These are phyloP conservation scores for Mimachlamys varia DNA, from an alignment of 2,888 invertebrate species.

Conservation along the genomic window DNA sequence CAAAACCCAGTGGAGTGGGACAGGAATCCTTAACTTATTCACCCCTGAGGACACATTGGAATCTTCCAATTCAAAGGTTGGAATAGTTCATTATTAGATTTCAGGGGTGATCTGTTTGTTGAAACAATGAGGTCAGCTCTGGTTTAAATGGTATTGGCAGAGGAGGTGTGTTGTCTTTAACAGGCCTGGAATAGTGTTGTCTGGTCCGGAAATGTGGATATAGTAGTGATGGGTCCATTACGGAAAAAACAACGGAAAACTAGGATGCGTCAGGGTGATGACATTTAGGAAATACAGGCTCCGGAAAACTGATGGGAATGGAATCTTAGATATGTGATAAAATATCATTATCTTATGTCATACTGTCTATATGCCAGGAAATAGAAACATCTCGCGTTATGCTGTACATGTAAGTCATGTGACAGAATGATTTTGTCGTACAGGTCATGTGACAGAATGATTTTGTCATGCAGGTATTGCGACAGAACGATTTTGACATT, in stretches of 20 bases:
- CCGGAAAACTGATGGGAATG: background rate
- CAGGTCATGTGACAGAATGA: background rate
- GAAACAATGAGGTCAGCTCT: background rate
- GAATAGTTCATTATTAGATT: too few species aligned
- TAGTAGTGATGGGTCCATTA: background rate
- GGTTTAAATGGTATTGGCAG: background rate
- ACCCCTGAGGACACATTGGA: too few species aligned
- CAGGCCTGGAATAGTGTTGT: background rate
- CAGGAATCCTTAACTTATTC: too few species aligned
- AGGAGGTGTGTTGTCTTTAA: background rate
- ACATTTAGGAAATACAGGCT: background rate
- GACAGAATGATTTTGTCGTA: background rate
- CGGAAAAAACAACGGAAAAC: background rate
- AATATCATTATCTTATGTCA: background rate
- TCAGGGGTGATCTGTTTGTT: too few species aligned
- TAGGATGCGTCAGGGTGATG: background rate
- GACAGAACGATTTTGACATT: background rate
- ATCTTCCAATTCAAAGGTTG: too few species aligned
- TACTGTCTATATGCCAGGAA: background rate
- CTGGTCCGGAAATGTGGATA: background rate
- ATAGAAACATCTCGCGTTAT: background rate
- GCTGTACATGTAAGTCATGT: background rate
- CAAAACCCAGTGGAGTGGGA: too few species aligned
- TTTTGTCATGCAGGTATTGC: background rate
- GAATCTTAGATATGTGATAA: background rate